Evolutionary conservation across 2,113 vertebrate genomes (phyloP).

Genomic region (Anoplopoma fimbria): DNA sequence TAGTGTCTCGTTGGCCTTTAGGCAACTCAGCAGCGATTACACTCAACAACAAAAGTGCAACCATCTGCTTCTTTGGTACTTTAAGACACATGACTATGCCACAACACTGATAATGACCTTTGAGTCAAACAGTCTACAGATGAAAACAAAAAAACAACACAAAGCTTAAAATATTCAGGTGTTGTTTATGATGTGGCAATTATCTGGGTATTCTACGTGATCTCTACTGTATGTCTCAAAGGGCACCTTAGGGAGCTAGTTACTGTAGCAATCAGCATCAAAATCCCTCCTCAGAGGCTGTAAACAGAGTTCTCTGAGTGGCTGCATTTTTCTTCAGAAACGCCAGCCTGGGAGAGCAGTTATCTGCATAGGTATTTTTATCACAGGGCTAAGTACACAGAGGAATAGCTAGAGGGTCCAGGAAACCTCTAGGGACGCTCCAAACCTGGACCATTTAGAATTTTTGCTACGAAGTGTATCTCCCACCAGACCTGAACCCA

Average conservation of each 20-base stretch:
- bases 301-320: constrained; percentile 43
- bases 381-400: constrained; percentile 35
- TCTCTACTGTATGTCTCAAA: constrained; percentile 19
- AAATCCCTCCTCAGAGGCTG: constrained; percentile 25
- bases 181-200: constrained; percentile 33
- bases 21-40: constrained; percentile 24
- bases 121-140: not conserved
- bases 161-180: constrained; percentile 29
- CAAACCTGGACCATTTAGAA: constrained; percentile 35
- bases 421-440: constrained; percentile 34
- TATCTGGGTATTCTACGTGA: constrained; percentile 5
- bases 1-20: not conserved
- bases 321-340: constrained; percentile 19
- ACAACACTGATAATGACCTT: constrained; percentile 21
- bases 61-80: constrained; percentile 1
- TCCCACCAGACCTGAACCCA: not conserved
- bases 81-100: not conserved
- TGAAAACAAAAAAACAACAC: constrained; percentile 5
- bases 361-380: constrained; percentile 25
- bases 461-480: constrained; percentile 11
- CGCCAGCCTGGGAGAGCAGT: constrained; percentile 28
- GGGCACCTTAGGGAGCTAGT: constrained; percentile 36
- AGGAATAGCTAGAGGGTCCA: constrained; percentile 37
- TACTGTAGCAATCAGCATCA: constrained; percentile 41
- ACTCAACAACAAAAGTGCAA: constrained; percentile 23